Base-by-base conservation (phyloP, 2,113 vertebrate genomes). In the Puma concolor region DNA sequence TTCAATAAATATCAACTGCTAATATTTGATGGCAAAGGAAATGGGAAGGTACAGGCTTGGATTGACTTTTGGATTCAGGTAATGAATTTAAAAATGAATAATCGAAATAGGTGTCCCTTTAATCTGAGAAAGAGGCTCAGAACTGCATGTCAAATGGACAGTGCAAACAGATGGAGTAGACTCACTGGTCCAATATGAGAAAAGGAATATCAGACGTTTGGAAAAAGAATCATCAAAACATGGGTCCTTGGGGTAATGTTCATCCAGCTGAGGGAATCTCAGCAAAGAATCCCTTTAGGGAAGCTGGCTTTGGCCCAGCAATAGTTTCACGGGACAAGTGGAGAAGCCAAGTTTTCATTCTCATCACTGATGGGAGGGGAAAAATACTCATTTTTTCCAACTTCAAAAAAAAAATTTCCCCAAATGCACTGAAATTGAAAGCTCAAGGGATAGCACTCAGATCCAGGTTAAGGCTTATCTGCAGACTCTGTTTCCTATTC, bases 301-400 rank as follows among this genome's bases (percentile, higher is more conserved):
- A 84, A 95, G 19, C 17, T 96, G 88, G 63, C 63, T 88, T 72
- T 63, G 7, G 33, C 31, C n/a, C 17, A 95, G 25, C 7, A 89
- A 76, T 27, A 91, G 5, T 52, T 76, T 94, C 90, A 88, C 17
- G 91, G 69, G 76, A 87, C 64, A 96, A 87, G 15, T 29, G 33
- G 8, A 97, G 57, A 96, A 87, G 77, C 9, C 38, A 94, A 80
- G 25, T n/a, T 96, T 97, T 79, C n/a, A 41, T 89, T 93, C 8
- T 96, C 50, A 77, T 33, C n/a, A 29, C 64, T 88, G 12, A 29
- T 83, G 6, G 14, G 41, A 57, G 6, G 5, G 11, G 5, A 10
- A 17, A 48, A 17, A 64, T 29, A 44, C 36, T 57, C 31, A 50
- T n/a, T 17, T 89, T 74, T 13, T 72, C 15, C 16, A 96, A 41